phyloP scores from a whole-genome alignment of 1,140 invertebrate species.

The Cydia pomonella region DNA sequence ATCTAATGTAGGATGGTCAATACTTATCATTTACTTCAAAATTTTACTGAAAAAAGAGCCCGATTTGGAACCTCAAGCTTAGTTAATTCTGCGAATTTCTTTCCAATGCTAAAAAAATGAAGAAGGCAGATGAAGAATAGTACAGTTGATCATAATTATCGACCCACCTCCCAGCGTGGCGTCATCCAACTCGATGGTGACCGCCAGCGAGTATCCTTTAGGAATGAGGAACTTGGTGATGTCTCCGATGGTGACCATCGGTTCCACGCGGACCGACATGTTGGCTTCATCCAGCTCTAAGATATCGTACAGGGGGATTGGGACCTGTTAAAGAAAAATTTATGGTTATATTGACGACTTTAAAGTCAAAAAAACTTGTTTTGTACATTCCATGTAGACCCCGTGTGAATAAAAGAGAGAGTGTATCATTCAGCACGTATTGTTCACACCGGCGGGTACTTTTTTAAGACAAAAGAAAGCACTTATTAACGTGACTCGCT shows the following conservation, averaged over 20 bases:
- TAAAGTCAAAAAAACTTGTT: conserved; percentile 61
- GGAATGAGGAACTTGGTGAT: conserved; percentile 87
- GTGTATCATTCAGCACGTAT: no score
- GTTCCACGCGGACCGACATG: conserved; percentile 87
- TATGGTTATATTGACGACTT: conserved; percentile 86
- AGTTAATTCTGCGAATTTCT: no score
- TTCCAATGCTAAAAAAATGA: no score
- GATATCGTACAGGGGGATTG: conserved; percentile 85
- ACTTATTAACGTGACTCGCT: no score
- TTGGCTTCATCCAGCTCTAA: conserved; percentile 84
- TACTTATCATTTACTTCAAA: no score
- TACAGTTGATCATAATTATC: conserved; percentile 50
- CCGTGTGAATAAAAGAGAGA: no score
- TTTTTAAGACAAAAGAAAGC: no score
- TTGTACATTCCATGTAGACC: no score
- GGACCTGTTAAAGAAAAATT: conserved; percentile 82
- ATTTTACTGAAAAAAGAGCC: no score
- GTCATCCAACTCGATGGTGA: conserved; percentile 91
- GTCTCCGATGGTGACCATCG: conserved; percentile 91
- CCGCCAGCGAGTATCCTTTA: conserved; percentile 88
- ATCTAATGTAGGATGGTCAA: no score
- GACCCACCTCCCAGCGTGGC: conserved; percentile 85
- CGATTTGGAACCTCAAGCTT: no score
- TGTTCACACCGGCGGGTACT: no score
- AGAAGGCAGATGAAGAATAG: conserved; percentile 87